Evolutionary conservation across 1,140 invertebrate genomes (phyloP).

Genomic region (Pachyrhynchus sulphureomaculatus): DNA sequence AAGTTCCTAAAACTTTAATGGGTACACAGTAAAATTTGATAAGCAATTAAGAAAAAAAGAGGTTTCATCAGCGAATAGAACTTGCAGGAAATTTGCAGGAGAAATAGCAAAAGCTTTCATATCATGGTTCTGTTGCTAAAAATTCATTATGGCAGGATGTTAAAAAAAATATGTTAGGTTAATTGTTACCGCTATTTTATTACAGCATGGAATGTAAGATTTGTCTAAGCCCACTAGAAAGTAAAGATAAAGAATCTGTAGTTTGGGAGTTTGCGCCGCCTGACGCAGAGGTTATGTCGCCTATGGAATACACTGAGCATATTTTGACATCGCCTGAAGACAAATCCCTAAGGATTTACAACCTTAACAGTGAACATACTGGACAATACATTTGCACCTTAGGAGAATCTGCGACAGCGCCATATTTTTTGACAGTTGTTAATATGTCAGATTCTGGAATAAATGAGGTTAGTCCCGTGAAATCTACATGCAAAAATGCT

Average conservation of each 20-base stretch:
- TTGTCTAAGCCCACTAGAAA: slow-evolving; percentile 54
- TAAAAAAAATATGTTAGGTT: too few species aligned
- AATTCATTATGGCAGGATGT: too few species aligned
- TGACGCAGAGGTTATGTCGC: slow-evolving; percentile 35
- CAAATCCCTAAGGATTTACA: slow-evolving; percentile 53
- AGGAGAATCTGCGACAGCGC: slow-evolving; percentile 47
- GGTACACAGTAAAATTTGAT: too few species aligned
- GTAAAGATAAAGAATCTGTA: slow-evolving; percentile 45
- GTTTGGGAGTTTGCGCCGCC: slow-evolving; percentile 54
- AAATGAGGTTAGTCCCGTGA: slow-evolving; percentile 12
- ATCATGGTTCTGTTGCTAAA: too few species aligned
- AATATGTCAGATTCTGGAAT: slow-evolving; percentile 39
- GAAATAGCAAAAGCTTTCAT: too few species aligned
- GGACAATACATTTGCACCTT: slow-evolving; percentile 57
- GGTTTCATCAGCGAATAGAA: too few species aligned
- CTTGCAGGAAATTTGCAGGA: too few species aligned
- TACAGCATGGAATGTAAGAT: slow-evolving; percentile 53
- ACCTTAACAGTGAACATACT: slow-evolving; percentile 51
- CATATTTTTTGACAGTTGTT: slow-evolving; percentile 55
- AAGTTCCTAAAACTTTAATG: too few species aligned
- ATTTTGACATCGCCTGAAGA: slow-evolving; percentile 51
- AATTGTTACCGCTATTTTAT: too few species aligned
- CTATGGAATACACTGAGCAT: slow-evolving; percentile 50
- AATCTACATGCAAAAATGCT: too few species aligned
- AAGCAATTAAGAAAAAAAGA: too few species aligned